A percentile compares a stretch with the other conserved stretches of the same genome.
These are phyloP conservation scores for Aptenodytes forsteri DNA, from an alignment of 2,113 vertebrate species.

Conservation along the genomic window DNA sequence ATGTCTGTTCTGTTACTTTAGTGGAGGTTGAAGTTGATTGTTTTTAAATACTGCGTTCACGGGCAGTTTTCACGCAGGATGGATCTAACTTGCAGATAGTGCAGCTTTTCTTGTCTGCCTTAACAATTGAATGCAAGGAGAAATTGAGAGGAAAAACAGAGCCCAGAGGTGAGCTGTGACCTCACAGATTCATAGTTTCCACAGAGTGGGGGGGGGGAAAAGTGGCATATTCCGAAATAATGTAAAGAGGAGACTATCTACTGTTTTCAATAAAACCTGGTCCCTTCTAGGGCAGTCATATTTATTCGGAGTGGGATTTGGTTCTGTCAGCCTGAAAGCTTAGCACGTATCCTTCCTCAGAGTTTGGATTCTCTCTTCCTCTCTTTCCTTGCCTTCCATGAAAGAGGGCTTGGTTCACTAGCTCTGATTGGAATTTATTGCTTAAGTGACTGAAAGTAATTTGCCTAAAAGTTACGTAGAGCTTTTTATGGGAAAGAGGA, in stretches of 20 bases:
- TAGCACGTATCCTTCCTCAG: background rate
- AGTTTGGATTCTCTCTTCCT: background rate
- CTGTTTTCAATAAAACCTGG: background rate
- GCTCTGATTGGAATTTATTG: background rate
- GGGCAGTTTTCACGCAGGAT: background rate
- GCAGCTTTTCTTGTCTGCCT: background rate
- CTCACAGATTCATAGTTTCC: background rate
- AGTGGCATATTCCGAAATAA: background rate
- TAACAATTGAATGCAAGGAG: background rate
- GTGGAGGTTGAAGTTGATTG: background rate
- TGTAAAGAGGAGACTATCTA: background rate
- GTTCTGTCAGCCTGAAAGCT: background rate
- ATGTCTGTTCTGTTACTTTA: background rate
- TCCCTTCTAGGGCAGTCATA: background rate
- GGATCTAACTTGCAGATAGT: background rate
- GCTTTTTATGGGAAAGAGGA: background rate
- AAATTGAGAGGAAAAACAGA: background rate
- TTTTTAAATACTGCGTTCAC: background rate
- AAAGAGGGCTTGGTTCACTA: background rate
- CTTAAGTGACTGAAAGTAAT: background rate
- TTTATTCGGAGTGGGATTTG: background rate
- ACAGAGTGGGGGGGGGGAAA: rapidly evolving
- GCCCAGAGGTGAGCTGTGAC: background rate
- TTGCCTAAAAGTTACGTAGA: background rate
- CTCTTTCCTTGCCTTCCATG: background rate